phyloP scores from a whole-genome alignment of 2,888 invertebrate species.

The Venusia cambrica region DNA sequence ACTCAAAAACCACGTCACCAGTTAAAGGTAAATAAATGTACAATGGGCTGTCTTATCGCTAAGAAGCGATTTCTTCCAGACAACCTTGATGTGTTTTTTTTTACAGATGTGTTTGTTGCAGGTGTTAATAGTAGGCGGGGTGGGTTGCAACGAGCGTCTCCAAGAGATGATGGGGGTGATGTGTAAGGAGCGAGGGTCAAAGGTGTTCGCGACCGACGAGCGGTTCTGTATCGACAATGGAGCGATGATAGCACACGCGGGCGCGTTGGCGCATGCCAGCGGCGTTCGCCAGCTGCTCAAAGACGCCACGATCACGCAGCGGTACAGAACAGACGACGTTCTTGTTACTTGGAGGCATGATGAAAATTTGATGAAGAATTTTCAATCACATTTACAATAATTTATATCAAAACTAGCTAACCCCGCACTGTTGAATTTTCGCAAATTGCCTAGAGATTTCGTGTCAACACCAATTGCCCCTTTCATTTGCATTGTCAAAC shows the following conservation, averaged over 20 bases:
- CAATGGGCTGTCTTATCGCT: no score
- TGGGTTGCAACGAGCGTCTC: conserved; percentile 96
- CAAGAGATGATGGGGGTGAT: conserved; percentile 98
- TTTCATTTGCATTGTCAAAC: no score
- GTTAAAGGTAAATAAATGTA: no score
- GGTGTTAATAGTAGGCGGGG: conserved; percentile 98
- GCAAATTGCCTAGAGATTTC: no score
- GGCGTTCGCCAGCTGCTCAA: conserved; percentile 90
- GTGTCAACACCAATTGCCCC: no score
- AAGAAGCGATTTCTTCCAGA: no score
- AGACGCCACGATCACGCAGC: conserved; percentile 94
- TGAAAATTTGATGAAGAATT: conserved; percentile 46
- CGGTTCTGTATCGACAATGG: conserved; percentile 99
- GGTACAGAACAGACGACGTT: conserved; percentile 95
- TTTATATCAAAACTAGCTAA: no score
- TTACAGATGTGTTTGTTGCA: no score
- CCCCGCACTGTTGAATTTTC: no score
- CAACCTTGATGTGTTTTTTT: no score
- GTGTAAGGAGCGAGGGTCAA: conserved; percentile 95
- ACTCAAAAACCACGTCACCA: no score
- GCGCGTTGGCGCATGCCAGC: conserved; percentile 90
- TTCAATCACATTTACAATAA: no score
- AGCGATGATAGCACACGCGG: conserved; percentile 99
- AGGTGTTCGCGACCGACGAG: conserved; percentile 97
- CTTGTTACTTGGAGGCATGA: conserved; percentile 90